Evolutionary conservation across 2,888 invertebrate species (phyloP).

Genomic region (Hipparchia sbordonii): DNA sequence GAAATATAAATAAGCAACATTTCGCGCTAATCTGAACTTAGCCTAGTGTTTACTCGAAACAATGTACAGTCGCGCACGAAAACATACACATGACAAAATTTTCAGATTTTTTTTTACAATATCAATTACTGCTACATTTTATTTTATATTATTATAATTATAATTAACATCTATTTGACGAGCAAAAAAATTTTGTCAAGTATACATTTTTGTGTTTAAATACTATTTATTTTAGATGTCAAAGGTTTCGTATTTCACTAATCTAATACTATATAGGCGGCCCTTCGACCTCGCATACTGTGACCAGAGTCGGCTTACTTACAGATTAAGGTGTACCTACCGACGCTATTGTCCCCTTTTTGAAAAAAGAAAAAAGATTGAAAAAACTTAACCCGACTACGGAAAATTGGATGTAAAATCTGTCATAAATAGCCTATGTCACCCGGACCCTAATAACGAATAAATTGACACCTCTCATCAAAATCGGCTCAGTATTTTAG

Average conservation of each 20-base stretch:
- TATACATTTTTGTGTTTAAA: conserved; percentile 44
- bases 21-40: neutral
- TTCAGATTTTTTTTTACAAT: neutral
- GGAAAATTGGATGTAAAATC: too few species aligned
- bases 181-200: conserved; percentile 28
- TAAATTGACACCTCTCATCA: too few species aligned
- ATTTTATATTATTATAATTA: conserved; percentile 2
- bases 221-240: conserved; percentile 43
- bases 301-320: conserved; percentile 62
- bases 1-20: too few species aligned
- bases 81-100: conserved; percentile 35
- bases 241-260: conserved; percentile 45
- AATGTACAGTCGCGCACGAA: conserved; percentile 26
- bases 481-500: too few species aligned
- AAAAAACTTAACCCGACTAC: too few species aligned
- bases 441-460: too few species aligned
- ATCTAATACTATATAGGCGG: conserved; percentile 79
- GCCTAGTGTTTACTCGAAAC: neutral
- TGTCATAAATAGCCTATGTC: too few species aligned
- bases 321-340: conserved; percentile 17
- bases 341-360: conserved; percentile 12
- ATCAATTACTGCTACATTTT: neutral
- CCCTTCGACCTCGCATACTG: conserved; percentile 67
- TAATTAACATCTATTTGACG: neutral
- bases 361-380: neutral